Percentiles rank a stretch among this genome's conserved stretches.
Evolutionary conservation across 2,888 invertebrate species (phyloP).

Genomic region (Acrobasis consociella): DNA sequence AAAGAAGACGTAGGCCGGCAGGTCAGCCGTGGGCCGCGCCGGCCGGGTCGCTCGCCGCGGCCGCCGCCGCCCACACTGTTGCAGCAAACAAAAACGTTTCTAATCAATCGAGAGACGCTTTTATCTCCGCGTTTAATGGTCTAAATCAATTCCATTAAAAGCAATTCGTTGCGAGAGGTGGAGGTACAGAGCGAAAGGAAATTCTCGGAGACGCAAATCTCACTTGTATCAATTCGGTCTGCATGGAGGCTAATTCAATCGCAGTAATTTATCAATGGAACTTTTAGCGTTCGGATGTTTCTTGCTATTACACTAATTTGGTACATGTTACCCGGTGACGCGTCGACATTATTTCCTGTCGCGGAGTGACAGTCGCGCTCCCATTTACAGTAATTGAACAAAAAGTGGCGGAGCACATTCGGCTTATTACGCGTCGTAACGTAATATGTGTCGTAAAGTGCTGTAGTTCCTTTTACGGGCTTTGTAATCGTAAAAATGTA

Average conservation of each 20-base stretch:
- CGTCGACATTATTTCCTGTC: conserved; percentile 24
- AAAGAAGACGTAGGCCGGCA: conserved; percentile 53
- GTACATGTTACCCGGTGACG: conserved; percentile 17
- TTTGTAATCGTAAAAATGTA: conserved; percentile 15
- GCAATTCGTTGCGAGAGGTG: conserved; percentile 25
- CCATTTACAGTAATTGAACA: conserved; percentile 22
- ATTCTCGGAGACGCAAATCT: conserved; percentile 29
- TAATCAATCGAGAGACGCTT: conserved; percentile 29
- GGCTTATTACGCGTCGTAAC: conserved; percentile 15
- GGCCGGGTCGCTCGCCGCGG: conserved; percentile 38
- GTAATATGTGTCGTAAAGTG: conserved; percentile 19
- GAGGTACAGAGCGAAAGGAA: conserved; percentile 19
- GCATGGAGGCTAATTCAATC: conserved; percentile 37
- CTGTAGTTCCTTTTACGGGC: conserved; percentile 15
- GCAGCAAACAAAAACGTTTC: conserved; percentile 33
- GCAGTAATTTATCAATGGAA: conserved; percentile 32
- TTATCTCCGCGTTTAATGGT: conserved; percentile 32
- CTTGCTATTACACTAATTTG: conserved; percentile 19
- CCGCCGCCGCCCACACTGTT: conserved; percentile 37
- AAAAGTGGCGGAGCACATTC: conserved; percentile 17
- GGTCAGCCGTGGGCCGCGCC: conserved; percentile 51
- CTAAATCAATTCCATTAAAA: conserved; percentile 28
- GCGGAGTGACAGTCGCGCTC: conserved; percentile 6
- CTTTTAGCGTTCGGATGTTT: conserved; percentile 27
- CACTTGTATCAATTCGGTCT: conserved; percentile 37